A percentile compares a stretch with the other conserved stretches of the same genome.
Conservation (phyloP, 2,797 vertebrate genomes). For the Orientallactaga sibirica region DNA sequence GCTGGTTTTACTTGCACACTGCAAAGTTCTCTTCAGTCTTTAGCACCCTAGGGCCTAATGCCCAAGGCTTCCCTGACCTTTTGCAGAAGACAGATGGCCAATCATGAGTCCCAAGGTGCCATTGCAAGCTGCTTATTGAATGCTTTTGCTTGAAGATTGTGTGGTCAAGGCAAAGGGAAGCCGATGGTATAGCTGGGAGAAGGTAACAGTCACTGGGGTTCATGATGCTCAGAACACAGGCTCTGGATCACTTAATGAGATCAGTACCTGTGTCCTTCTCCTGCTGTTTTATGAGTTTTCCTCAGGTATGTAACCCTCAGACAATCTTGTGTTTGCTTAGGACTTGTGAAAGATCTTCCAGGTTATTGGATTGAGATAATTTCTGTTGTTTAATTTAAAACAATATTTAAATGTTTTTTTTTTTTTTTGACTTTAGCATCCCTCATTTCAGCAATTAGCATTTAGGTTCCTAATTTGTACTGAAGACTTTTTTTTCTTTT, state of each 20-base stretch:
- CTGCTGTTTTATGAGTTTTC: constrained; percentile 27
- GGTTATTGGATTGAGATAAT: constrained; percentile 50
- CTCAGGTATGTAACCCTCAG: background rate
- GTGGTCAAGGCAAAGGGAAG: background rate
- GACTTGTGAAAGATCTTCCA: background rate
- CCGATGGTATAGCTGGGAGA: background rate
- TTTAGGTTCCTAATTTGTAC: constrained; percentile 60
- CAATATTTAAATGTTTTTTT: constrained; percentile 9
- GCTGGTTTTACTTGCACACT: constrained; percentile 22
- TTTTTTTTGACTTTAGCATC: background rate
- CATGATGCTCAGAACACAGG: background rate
- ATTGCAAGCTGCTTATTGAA: background rate
- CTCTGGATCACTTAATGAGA: background rate
- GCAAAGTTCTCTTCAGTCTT: background rate
- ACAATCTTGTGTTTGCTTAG: constrained; percentile 25
- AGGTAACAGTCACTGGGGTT: background rate
- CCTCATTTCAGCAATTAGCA: constrained; percentile 54
- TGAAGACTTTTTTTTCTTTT: constrained; percentile 42
- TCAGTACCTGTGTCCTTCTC: background rate
- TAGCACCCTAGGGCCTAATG: background rate
- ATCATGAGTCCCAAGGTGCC: background rate
- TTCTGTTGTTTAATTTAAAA: constrained; percentile 46
- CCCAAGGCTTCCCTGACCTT: background rate
- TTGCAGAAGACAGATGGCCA: background rate
- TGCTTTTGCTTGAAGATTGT: background rate